Conservation (phyloP, 2,797 vertebrate species). For the Cryptoprocta ferox region DNA sequence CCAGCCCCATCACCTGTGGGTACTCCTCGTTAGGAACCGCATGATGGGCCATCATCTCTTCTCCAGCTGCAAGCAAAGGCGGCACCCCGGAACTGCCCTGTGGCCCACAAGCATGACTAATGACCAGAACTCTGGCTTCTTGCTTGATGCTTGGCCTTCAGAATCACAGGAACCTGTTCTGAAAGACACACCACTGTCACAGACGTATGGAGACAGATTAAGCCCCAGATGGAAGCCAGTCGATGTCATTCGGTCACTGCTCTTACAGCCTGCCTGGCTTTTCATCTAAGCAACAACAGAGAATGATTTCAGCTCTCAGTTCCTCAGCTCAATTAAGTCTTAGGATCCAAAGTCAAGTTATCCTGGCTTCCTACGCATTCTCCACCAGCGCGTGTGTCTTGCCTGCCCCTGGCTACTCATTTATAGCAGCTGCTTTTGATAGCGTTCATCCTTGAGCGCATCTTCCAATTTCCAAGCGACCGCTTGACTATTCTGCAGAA, state of each 20-base stretch:
- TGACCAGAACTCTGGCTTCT: conserved; percentile 7
- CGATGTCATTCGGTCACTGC: conserved; percentile 34
- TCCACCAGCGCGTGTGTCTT: background rate
- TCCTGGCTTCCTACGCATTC: background rate
- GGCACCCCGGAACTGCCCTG: background rate
- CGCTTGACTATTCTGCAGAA: background rate
- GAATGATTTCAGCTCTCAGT: background rate
- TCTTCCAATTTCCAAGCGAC: background rate
- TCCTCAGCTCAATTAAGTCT: conserved; percentile 28
- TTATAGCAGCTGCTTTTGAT: background rate
- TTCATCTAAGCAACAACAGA: conserved; percentile 10
- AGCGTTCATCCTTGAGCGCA: background rate
- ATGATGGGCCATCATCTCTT: background rate
- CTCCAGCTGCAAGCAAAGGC: conserved; percentile 37
- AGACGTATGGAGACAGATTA: conserved; percentile 13
- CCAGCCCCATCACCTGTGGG: background rate
- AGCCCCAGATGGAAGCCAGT: conserved; percentile 51
- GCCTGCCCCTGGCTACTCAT: background rate
- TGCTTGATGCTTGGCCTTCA: conserved; percentile 35
- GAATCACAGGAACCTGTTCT: background rate
- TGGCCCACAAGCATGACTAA: conserved; percentile 5
- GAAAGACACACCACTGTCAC: conserved; percentile 24
- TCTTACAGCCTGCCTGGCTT: conserved; percentile 34
- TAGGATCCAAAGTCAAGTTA: background rate
- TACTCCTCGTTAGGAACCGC: background rate